Conservation (phyloP, 2,888 invertebrate species). For the Cryptophagus acutangulus region DNA sequence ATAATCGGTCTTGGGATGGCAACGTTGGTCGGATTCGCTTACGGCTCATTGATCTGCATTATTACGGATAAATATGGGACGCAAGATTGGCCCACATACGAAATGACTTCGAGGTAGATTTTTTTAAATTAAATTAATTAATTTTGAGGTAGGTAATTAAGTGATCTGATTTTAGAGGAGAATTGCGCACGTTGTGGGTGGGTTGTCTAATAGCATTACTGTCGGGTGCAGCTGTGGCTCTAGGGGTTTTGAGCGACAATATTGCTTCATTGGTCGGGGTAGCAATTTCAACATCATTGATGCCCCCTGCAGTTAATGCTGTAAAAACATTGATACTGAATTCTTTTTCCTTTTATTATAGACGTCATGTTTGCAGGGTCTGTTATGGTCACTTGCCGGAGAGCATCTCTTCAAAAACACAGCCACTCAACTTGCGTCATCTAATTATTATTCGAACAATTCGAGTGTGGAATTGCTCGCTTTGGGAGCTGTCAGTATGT, state of each 20-base stretch:
- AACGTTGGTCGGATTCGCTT: constrained; percentile 62
- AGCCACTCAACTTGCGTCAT: constrained; percentile 46
- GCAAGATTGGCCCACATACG: constrained; percentile 60
- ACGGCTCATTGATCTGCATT: constrained; percentile 59
- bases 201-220: constrained; percentile 71
- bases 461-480: constrained; percentile 58
- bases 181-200: constrained; percentile 62
- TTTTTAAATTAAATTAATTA: background rate
- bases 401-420: constrained; percentile 52
- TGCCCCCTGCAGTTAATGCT: constrained; percentile 78
- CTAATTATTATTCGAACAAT: constrained; percentile 55
- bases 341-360: constrained; percentile 18
- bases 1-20: constrained; percentile 63
- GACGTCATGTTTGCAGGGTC: constrained; percentile 49
- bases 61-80: constrained; percentile 54
- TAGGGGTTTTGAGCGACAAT: constrained; percentile 74
- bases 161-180: constrained; percentile 50
- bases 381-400: constrained; percentile 60
- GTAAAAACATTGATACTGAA: constrained; percentile 45
- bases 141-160: constrained; percentile 1
- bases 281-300: constrained; percentile 73
- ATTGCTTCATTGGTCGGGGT: constrained; percentile 75
- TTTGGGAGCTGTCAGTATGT: constrained; percentile 64
- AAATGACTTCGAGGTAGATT: constrained; percentile 58
- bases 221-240: constrained; percentile 72